Base-by-base conservation (phyloP, 2,888 invertebrate genomes). In the Apotomis betuletana region DNA sequence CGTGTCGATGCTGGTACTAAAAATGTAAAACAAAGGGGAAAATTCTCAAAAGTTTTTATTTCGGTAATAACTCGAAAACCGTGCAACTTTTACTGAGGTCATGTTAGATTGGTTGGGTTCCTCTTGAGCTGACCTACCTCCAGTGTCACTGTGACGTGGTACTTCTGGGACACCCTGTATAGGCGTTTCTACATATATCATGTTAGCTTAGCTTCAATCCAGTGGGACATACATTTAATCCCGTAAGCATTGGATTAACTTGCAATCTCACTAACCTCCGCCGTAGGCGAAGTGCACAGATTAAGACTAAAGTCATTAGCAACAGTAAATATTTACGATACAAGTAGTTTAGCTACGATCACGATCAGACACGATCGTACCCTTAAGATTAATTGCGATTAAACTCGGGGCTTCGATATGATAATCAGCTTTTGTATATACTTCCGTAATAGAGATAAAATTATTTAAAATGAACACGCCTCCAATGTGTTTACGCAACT, bases 171-270 rank as follows among this genome's bases (percentile, higher is more conserved):
- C 41, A 41, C 1, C 6, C 41, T 41, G 3, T 49, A 49, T 49
- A 8, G 3, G 41, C 9, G 9, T 49, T 57, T 27, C 46, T 54
- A 12, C 44, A 2, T 10, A 12, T 55, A 2, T 10, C 51, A 54
- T 41, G 15, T 64, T 55, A 64, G 15, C n/a, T 63, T 51, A 62
- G 41, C 51, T 27, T 69, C 49, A 57, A 13, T 44, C 51, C 38
- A 49, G 57, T 69, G 49, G 27, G 41, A 38, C 57, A 58, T 51
- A 57, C 27, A 64, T 70, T 64, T 59, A 70, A 63, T 52, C 69
- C 5, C 51, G 58, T 46, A 68, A 71, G 55, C 68, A n/a, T 55
- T 51, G 71, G 70, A 71, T 74, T 68, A 71, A 49, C 68, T 71
- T 64, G 64, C 67, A 63, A 71, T 71, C 67, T 70, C 36, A 58